Evolutionary conservation across 2,888 invertebrate genomes (phyloP), one percentile per base, ranked within the genome.

Genomic region (Ormyrus rosae): DNA sequence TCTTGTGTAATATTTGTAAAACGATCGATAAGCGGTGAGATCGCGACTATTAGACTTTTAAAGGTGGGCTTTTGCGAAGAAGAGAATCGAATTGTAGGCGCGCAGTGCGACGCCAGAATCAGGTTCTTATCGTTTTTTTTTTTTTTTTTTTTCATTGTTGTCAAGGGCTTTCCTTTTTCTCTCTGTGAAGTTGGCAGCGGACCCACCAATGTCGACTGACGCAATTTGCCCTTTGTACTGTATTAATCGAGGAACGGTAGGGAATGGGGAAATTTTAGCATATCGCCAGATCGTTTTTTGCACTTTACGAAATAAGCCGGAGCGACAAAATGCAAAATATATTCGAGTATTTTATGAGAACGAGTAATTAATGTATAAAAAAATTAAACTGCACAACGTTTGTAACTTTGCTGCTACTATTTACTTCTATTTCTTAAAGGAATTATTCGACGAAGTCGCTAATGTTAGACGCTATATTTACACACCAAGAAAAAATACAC

Each of bases 401-500:
- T 78, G 64, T 78, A 78, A 78, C 78, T 81, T 61, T 64, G 74
- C 69, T 71, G 74, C 74, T 78, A 71, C 61, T 63, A 56, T 80
- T 65, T 75, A 70, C 55, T 75, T 81, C 50, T 78, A 81, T 61
- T 78, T 78, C 67, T 68, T 67, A 71, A 81, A 67, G 45, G 34
- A 77, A 58, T 34, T 72, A 53, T 56, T 69, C 72, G 77, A 81
- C 63, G 8, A 69, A 82, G 79, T 78, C 68, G 81, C 72, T 83
- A 81, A 81, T 81, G 77, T 83, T 79, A 70, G 80, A 78, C 58
- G 65, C 77, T 76, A 72, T 79, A 80, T 70, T 67, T 67, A 82
- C 72, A 75, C 71, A 78, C 60, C 45, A 56, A 77, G 69, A 69
- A 60, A 34, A 13, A 55, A 71, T n/a, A 75, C 11, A 61, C 53